Conservation (phyloP, 2,888 invertebrate species). For the Athalia cordata region DNA sequence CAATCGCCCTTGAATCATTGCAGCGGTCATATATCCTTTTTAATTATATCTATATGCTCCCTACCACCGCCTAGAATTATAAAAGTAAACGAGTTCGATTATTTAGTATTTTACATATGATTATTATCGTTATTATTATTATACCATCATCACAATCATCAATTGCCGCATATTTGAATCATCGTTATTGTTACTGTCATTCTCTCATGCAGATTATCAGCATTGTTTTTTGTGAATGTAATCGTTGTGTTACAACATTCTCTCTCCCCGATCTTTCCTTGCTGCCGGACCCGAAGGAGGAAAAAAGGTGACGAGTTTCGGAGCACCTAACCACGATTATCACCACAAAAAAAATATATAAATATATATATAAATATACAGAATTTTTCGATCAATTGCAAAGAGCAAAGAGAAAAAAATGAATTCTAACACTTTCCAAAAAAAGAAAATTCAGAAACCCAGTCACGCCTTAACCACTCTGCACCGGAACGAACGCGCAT, state of each 20-base stretch:
- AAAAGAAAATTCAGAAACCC: slow-evolving; percentile 49
- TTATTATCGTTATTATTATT: slow-evolving; percentile 51
- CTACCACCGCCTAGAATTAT: slow-evolving; percentile 68
- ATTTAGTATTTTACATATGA: slow-evolving; percentile 65
- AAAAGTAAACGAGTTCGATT: slow-evolving; percentile 66
- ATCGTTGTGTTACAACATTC: slow-evolving; percentile 74
- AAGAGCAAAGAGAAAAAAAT: slow-evolving; percentile 44
- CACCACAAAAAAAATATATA: slow-evolving; percentile 48
- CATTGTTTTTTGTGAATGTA: slow-evolving; percentile 72
- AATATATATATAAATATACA: slow-evolving; percentile 51
- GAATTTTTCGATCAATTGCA: slow-evolving; percentile 37
- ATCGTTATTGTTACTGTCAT: slow-evolving; percentile 63
- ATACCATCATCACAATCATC: slow-evolving; percentile 13
- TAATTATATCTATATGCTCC: slow-evolving; percentile 71
- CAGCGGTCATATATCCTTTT: background rate
- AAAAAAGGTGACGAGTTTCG: slow-evolving; percentile 80
- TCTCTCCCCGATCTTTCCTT: slow-evolving; percentile 72
- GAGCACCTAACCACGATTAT: slow-evolving; percentile 74
- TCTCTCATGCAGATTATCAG: slow-evolving; percentile 30
- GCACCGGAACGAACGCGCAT: slow-evolving; percentile 70
- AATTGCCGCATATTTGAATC: slow-evolving; percentile 53
- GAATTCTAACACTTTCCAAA: slow-evolving; percentile 27
- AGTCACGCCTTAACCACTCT: slow-evolving; percentile 64
- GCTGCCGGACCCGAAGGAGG: slow-evolving; percentile 77
- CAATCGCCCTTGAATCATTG: background rate